A percentile compares a stretch with the other conserved stretches of the same genome.
Evolutionary conservation across 1,140 invertebrate species (phyloP).

Genomic region (Penaeus vannamei): DNA sequence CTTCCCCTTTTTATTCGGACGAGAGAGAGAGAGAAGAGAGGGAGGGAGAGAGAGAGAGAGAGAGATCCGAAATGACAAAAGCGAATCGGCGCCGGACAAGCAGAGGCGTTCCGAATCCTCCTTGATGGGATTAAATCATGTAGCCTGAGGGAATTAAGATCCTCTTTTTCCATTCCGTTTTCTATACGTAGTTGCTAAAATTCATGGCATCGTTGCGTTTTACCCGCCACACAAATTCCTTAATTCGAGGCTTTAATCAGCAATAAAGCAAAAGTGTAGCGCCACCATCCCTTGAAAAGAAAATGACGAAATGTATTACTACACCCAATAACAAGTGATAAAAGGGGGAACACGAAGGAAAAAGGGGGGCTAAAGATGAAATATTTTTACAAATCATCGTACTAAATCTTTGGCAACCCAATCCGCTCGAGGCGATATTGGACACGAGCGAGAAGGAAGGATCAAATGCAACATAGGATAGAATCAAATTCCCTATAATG

Average conservation of each 20-base stretch:
- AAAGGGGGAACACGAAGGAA: too few species aligned
- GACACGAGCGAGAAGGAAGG: conserved; percentile 28
- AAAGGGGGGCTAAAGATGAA: background rate
- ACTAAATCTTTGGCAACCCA: conserved; percentile 26
- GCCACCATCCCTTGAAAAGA: too few species aligned
- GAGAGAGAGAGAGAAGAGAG: too few species aligned
- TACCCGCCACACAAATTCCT: conserved; percentile 31
- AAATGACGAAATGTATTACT: too few species aligned
- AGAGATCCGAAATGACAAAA: conserved; percentile 24
- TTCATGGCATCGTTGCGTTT: background rate
- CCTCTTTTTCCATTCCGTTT: conserved; percentile 1
- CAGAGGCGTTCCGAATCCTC: conserved; percentile 46
- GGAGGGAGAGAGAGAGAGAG: background rate
- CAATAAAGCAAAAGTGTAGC: too few species aligned
- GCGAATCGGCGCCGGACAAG: conserved; percentile 37
- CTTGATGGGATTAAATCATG: conserved; percentile 50
- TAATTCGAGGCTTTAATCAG: background rate
- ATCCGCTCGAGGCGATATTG: conserved; percentile 13
- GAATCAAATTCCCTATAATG: conserved; percentile 44
- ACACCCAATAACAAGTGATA: too few species aligned
- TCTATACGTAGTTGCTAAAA: background rate
- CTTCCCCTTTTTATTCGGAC: too few species aligned
- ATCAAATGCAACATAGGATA: conserved; percentile 41
- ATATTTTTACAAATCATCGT: conserved; percentile 1
- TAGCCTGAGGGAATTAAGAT: conserved; percentile 13